Evolutionary conservation across 2,797 vertebrate species (phyloP), one percentile per base, ranked within the genome.

Genomic region (Lithobates pipiens): DNA sequence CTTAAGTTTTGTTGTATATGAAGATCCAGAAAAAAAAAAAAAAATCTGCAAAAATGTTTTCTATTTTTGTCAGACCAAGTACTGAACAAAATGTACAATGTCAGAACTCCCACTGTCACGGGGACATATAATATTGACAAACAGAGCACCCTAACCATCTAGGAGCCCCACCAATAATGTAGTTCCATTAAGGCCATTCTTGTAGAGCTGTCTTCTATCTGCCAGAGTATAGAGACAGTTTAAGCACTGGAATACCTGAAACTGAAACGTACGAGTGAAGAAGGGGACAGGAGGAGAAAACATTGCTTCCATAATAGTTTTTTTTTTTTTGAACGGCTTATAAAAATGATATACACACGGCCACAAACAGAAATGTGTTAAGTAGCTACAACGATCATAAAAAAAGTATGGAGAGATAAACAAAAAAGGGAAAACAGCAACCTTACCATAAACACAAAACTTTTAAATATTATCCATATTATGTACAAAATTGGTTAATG

Each of bases 371-470:
- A 86, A 81, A 86, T 65, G 36, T 91, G 90, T 88, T 93, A 93
- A 91, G 70, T 89, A 92, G 88, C 90, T 90, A 92, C 87, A 91
- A 89, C 91, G 63, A 87, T 83, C 42, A 83, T 79, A 73, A 72
- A 91, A n/a, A 92, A 88, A 90, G 89, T 90, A 91, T 93, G 93
- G 54, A 61, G 44, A 46, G 44, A 46, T 13, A 61, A 61, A 92
- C 76, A 95, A 96, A 95, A n/a, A 76, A 90, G 95, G 39, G 96
- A 94, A 95, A 95, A 95, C 95, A 96, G 96, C 94, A 95, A 97
- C 97, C 94, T 95, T 93, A 95, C 95, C 95, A 95, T 94, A 97
- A 95, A 97, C 94, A 93, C 95, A 96, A 93, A 96, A 75, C 95
- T 94, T 95, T 97, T 97, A 97, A 97, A 96, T 96, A 96, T 91